phyloP scores from a whole-genome alignment of 2,888 invertebrate genomes.

The Pseudococcus longispinus region DNA sequence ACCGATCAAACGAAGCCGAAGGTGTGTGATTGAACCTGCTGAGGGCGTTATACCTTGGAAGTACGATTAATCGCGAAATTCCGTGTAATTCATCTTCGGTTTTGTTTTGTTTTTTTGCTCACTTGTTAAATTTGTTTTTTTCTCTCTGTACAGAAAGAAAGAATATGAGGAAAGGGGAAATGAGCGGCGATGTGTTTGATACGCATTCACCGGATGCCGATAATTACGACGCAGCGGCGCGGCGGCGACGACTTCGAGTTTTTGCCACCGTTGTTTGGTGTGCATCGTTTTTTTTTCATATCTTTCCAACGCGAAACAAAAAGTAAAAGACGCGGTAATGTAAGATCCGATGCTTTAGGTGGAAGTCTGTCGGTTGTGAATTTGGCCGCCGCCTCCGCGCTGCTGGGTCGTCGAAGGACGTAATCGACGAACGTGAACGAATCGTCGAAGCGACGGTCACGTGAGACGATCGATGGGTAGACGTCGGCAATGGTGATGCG shows the following conservation, averaged over 20 bases:
- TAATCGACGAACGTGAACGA: neutral
- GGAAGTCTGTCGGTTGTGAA: neutral
- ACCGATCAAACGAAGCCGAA: neutral
- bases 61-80: neutral
- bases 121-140: neutral
- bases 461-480: neutral
- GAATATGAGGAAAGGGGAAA: neutral
- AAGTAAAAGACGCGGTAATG: neutral
- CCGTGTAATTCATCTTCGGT: neutral
- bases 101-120: neutral
- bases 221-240: neutral
- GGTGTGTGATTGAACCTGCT: neutral
- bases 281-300: neutral
- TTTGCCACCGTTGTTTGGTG: neutral
- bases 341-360: too few species aligned
- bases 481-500: neutral
- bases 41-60: neutral
- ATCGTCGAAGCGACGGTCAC: neutral
- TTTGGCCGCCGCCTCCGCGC: neutral
- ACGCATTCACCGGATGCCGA: slow-evolving; percentile 12
- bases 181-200: neutral
- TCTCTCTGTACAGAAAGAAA: neutral
- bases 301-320: neutral
- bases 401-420: neutral
- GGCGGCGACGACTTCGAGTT: neutral